Conservation (phyloP, 2,113 vertebrate genomes). For the Cynocephalus volans region DNA sequence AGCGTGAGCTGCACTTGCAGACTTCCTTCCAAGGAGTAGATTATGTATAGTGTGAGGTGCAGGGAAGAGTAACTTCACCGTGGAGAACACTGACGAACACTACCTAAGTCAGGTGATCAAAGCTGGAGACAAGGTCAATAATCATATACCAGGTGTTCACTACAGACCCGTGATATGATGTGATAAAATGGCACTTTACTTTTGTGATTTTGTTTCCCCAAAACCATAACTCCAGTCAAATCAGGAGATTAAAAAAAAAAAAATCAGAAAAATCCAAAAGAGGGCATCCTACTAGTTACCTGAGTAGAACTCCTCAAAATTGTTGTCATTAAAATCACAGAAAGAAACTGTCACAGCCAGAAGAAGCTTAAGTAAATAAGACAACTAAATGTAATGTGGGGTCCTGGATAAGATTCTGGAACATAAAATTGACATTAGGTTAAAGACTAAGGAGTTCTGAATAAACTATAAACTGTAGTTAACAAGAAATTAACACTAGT, state of each 20-base stretch:
- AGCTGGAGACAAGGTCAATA: not conserved
- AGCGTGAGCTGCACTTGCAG: not conserved
- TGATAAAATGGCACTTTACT: not conserved
- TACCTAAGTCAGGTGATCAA: not conserved
- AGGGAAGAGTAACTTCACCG: not conserved
- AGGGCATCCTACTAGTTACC: not conserved
- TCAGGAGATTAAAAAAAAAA: not conserved
- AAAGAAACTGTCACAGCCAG: not conserved
- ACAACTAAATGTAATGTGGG: not conserved
- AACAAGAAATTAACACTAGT: not conserved
- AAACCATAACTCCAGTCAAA: not conserved
- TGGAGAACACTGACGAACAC: not conserved
- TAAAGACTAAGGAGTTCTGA: not conserved
- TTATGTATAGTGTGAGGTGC: not conserved
- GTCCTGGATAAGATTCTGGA: not conserved
- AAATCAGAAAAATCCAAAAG: not conserved
- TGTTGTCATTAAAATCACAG: not conserved
- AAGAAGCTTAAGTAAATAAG: not conserved
- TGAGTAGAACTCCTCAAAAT: not conserved
- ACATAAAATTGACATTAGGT: not conserved
- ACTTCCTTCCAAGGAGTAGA: not conserved
- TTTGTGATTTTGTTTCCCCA: not conserved
- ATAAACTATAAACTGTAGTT: not conserved
- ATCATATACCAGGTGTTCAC: not conserved
- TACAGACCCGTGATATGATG: not conserved